Evolutionary conservation across 2,888 invertebrate genomes (phyloP), one percentile per base, ranked within the genome.

Genomic region (Trissolcus brochymenae): DNA sequence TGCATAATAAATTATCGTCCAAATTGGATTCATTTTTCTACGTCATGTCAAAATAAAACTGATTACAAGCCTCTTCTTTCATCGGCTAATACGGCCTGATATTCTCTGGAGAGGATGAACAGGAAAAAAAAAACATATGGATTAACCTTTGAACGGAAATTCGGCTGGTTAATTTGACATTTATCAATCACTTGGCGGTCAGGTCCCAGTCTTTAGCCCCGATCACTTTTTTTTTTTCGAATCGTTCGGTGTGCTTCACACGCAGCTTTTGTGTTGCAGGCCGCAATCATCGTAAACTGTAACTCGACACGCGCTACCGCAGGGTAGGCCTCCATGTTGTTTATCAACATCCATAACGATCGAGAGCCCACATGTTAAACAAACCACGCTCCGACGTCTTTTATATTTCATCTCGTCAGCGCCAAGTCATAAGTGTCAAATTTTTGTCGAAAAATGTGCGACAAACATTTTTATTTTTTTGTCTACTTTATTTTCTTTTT

Each of bases 101-200:
- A 9, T 50, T 35, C 21, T 73, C 75, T 50, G 64, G 17, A 19
- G 73, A 60, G 72, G 1, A 35, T 11, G n/a, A n/a, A 29, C 7
- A 50, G 19, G 7, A 78, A 53, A 71, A 68, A 67, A 50, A 51
- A 55, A 54, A 59, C 64, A 64, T 62, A 35, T 71, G 65, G 76
- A 79, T 76, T 79, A 74, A 79, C 76, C 65, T 68, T 16, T 19
- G 70, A 57, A 79, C 74, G 73, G 80, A 82, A 87, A 82, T 84
- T 82, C 76, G 75, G 81, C 74, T 78, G 79, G 82, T 83, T 84
- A 84, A 86, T 87, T 86, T 86, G 87, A 86, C 85, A 82, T 88
- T 88, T 88, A 87, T 87, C 87, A 87, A 88, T 87, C 87, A 87
- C 83, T 75, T 66, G 62, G 11, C 77, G 60, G 55, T 25, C 54